Evolutionary conservation across 2,888 invertebrate species (phyloP).

Genomic region (Synergus umbraculus): DNA sequence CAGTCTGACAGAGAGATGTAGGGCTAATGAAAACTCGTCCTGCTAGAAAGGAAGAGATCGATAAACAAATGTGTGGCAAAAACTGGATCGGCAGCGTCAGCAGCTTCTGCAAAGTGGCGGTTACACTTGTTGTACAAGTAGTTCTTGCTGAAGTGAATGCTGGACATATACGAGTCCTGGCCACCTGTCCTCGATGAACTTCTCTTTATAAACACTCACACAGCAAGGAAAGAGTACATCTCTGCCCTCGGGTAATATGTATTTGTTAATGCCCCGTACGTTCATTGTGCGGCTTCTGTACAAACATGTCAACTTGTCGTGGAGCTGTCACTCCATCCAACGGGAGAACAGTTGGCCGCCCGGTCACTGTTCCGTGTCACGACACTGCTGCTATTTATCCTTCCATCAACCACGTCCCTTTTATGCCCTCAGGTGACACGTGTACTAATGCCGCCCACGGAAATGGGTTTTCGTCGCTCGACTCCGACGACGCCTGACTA

Average conservation of each 20-base stretch:
- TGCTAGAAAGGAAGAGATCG: background rate
- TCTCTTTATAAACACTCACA: slow-evolving; percentile 45
- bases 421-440: slow-evolving; percentile 64
- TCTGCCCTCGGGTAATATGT: slow-evolving; percentile 51
- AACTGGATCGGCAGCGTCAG: slow-evolving; percentile 26
- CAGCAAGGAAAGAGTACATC: slow-evolving; percentile 40
- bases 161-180: slow-evolving; percentile 22
- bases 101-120: slow-evolving; percentile 26
- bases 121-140: slow-evolving; percentile 36
- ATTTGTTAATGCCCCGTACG: slow-evolving; percentile 68
- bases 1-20: background rate
- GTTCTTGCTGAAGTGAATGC: slow-evolving; percentile 5
- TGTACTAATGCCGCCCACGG: slow-evolving; percentile 57
- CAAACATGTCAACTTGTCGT: slow-evolving; percentile 74
- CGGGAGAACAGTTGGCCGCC: slow-evolving; percentile 59
- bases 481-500: slow-evolving; percentile 19
- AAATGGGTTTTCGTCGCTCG: slow-evolving; percentile 58
- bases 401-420: slow-evolving; percentile 69
- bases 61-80: slow-evolving; percentile 2
- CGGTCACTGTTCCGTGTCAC: slow-evolving; percentile 66
- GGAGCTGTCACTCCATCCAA: slow-evolving; percentile 66
- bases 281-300: slow-evolving; percentile 70
- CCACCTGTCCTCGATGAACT: slow-evolving; percentile 45
- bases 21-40: background rate
- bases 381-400: slow-evolving; percentile 68